Evolutionary conservation across 2,797 vertebrate genomes (phyloP), one percentile per base, ranked within the genome.

Genomic region (Xenentodon cancila): DNA sequence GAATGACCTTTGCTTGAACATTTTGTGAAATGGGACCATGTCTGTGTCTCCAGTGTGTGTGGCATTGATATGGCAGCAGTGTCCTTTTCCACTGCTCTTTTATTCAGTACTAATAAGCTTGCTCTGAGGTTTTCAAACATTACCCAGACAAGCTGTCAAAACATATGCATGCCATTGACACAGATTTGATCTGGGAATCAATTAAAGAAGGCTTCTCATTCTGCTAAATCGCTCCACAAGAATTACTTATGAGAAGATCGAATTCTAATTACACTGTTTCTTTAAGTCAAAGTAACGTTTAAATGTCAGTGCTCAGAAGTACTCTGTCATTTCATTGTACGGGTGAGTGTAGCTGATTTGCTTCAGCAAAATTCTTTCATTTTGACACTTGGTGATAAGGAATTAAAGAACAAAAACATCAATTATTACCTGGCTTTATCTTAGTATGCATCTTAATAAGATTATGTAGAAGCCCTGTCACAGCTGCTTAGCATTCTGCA

Each of bases 401-500:
- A 37, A 22, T 5, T 1, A 50, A 52, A 25, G 16, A 19, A 37
- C 48, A 27, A 49, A 61, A 34, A 22, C 22, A 17, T 20, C 22
- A 34, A 19, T 62, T 11, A 0, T 16, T 5, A 12, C 13, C 46
- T 6, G 17, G 44, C 57, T 71, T 55, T 53, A 63, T 68, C 49
- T 69, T 43, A 30, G 17, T n/a, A n/a, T 18, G 44, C 37, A 1
- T 22, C 49, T 13, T 40, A 49, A 46, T 49, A 22, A 27, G 37
- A 61, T 18, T 20, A 46, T 6, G 13, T 66, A 2, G 17, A 18
- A 58, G n/a, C 19, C 16, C 32, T 43, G 53, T 51, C 65, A 19
- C 52, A 42, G 30, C 62, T 73, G 65, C 47, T 86, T 67, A 17
- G 64, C 49, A 80, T 78, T 83, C 78, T 32, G 32, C 51, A 42